Evolutionary conservation across 2,113 vertebrate species (phyloP).

Genomic region (Sapajus apella): DNA sequence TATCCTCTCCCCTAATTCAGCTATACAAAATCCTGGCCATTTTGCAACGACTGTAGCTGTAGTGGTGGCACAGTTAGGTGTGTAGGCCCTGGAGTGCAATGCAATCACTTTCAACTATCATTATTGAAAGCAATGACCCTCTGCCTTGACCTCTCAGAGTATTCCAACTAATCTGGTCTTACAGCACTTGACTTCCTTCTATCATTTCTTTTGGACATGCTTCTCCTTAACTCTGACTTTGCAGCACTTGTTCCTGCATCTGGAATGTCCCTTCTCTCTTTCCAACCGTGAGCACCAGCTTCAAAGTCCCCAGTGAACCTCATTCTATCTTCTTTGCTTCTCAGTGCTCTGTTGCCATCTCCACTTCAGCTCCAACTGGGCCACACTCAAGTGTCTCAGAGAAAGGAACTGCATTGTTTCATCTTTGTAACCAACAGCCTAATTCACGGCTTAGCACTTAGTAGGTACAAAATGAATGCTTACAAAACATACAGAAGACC

Average conservation of each 20-base stretch:
- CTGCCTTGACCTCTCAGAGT: neutral
- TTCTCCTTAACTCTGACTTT: neutral
- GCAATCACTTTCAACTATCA: neutral
- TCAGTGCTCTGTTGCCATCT: neutral
- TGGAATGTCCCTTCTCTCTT: neutral
- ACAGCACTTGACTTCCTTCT: neutral
- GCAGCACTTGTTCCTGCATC: neutral
- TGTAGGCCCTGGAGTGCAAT: neutral
- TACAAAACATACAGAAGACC: neutral
- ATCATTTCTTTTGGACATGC: neutral
- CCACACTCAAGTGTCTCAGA: neutral
- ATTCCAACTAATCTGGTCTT: neutral
- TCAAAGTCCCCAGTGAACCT: neutral
- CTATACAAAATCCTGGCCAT: neutral
- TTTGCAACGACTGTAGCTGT: neutral
- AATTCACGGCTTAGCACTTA: neutral
- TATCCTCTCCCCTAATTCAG: neutral
- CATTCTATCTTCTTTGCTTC: neutral
- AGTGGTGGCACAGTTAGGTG: rapidly evolving
- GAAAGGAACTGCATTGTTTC: neutral
- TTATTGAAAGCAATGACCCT: neutral
- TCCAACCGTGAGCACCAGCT: neutral
- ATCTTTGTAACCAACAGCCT: neutral
- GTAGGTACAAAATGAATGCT: neutral
- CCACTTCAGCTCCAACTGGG: rapidly evolving